Percentiles rank a stretch among this genome's conserved stretches.
Evolutionary conservation across 1,140 invertebrate genomes (phyloP).

Genomic region (Lucilia cuprina): DNA sequence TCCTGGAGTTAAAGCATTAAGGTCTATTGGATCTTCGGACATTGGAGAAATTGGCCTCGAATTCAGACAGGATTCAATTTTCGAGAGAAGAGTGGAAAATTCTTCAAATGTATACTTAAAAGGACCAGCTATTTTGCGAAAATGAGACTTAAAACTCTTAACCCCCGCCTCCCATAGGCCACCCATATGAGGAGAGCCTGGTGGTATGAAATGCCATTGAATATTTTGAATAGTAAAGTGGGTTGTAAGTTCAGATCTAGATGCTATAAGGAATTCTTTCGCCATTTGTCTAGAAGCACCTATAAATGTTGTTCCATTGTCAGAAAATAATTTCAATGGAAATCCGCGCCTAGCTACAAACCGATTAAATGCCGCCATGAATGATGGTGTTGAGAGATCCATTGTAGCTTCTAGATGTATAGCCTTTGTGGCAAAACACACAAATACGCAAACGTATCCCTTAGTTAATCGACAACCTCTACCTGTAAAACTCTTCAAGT

Average conservation of each 20-base stretch:
- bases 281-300: constrained; percentile 43
- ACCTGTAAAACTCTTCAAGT: constrained; percentile 43
- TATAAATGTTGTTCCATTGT: constrained; percentile 57
- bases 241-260: background rate
- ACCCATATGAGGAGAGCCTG: constrained; percentile 45
- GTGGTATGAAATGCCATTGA: constrained; percentile 37
- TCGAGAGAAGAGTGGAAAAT: constrained; percentile 43
- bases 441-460: constrained; percentile 48
- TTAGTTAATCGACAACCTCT: constrained; percentile 44
- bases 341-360: constrained; percentile 52
- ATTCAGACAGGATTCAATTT: constrained; percentile 52
- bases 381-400: constrained; percentile 51
- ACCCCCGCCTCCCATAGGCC: constrained; percentile 48
- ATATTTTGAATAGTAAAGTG: background rate
- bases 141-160: constrained; percentile 47
- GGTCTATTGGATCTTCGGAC: constrained; percentile 48
- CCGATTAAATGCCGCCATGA: constrained; percentile 53
- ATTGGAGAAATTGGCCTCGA: constrained; percentile 50
- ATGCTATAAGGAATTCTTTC: constrained; percentile 46
- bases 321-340: constrained; percentile 45
- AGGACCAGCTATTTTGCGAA: constrained; percentile 21
- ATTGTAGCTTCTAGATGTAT: constrained; percentile 62
- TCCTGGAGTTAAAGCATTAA: constrained; percentile 51
- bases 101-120: constrained; percentile 47
- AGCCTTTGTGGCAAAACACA: constrained; percentile 58